These are phyloP conservation scores for Takifugu bimaculatus DNA, from an alignment of 2,113 vertebrate species.

Conservation along the genomic window DNA sequence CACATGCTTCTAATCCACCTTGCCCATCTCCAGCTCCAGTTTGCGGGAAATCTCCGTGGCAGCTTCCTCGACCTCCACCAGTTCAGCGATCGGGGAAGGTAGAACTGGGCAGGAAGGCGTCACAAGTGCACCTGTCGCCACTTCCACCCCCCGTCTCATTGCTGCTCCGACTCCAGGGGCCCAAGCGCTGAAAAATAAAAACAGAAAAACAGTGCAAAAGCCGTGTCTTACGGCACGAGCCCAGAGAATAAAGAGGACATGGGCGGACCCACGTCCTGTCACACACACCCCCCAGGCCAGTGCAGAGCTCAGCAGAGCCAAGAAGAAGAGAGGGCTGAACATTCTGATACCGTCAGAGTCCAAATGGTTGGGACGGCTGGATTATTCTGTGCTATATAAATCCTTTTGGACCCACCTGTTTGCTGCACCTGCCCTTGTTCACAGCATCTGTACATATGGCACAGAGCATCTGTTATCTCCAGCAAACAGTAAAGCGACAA, in stretches of 20 bases:
- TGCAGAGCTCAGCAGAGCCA: constrained; percentile 47
- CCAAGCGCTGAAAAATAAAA: constrained; percentile 25
- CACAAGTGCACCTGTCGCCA: constrained; percentile 55
- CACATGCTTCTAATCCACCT: constrained; percentile 37
- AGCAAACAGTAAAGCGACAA: constrained; percentile 21
- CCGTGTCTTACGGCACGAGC: neutral
- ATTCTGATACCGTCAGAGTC: constrained; percentile 48
- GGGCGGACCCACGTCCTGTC: neutral
- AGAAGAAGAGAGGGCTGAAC: constrained; percentile 50
- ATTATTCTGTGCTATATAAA: constrained; percentile 45
- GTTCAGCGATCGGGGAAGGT: constrained; percentile 56
- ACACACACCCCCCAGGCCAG: constrained; percentile 50
- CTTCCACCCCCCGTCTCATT: constrained; percentile 47
- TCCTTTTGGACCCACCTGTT: neutral
- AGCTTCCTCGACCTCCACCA: constrained; percentile 50
- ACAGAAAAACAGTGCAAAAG: neutral
- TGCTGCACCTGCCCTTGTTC: constrained; percentile 51
- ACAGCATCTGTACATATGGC: constrained; percentile 29
- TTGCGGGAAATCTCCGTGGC: constrained; percentile 45
- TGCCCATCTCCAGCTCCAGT: constrained; percentile 65
- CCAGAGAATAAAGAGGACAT: constrained; percentile 1
- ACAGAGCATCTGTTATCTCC: constrained; percentile 10
- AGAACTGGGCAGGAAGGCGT: constrained; percentile 61
- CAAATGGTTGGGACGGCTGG: neutral
- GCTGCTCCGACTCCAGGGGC: constrained; percentile 22